Conservation (phyloP, 1,140 invertebrate genomes). For the Asobara japonica region DNA sequence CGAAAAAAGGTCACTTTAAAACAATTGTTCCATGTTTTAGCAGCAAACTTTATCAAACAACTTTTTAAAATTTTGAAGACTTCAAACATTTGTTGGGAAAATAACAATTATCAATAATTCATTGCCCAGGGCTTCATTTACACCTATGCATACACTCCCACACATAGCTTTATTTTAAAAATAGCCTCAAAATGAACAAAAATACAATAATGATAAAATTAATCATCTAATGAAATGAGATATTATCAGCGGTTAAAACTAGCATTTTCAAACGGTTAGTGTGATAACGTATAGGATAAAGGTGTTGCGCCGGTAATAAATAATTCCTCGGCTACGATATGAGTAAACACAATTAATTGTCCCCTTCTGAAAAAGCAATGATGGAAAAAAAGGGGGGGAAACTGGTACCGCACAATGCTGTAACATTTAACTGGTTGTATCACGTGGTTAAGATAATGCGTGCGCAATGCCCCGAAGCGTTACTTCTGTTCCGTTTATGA, state of each 20-base stretch:
- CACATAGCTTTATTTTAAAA: neutral
- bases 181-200: neutral
- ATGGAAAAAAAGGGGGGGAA: too few species aligned
- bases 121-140: neutral
- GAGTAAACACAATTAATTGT: constrained; percentile 37
- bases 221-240: neutral
- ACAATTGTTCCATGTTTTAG: too few species aligned
- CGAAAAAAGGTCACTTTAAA: too few species aligned
- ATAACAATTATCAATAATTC: too few species aligned
- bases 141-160: too few species aligned
- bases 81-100: too few species aligned
- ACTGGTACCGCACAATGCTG: neutral
- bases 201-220: constrained; percentile 4
- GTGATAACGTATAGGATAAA: constrained; percentile 28
- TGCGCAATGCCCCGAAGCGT: constrained; percentile 29
- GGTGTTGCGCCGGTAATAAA: constrained; percentile 36
- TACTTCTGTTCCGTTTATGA: constrained; percentile 50
- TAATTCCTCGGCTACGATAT: constrained; percentile 33
- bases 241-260: constrained; percentile 11
- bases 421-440: neutral
- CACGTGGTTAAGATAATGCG: constrained; percentile 1
- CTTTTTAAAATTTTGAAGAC: too few species aligned
- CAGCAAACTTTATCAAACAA: too few species aligned
- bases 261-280: constrained; percentile 31
- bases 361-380: too few species aligned